These are phyloP conservation scores for Cinclus cinclus DNA, from an alignment of 2,113 vertebrate species.

Conservation along the genomic window DNA sequence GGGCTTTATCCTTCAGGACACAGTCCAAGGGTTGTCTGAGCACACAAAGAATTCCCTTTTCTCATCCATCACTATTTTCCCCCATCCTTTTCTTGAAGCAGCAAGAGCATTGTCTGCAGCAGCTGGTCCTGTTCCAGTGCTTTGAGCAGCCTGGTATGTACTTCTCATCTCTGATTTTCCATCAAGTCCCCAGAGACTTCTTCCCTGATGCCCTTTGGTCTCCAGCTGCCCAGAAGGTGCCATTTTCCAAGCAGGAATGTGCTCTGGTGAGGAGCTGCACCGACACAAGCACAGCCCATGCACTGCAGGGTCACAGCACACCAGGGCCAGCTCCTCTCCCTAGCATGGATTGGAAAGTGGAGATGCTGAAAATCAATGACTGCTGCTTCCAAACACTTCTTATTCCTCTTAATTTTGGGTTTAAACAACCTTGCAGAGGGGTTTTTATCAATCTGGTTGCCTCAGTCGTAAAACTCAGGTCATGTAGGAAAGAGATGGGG, in stretches of 20 bases:
- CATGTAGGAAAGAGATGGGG: neutral
- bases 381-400: neutral
- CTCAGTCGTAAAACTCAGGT: neutral
- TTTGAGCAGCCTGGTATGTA: neutral
- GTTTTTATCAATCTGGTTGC: neutral
- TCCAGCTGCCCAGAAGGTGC: neutral
- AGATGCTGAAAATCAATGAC: neutral
- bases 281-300: neutral
- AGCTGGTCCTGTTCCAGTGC: neutral
- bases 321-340: accelerated
- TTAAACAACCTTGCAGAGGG: neutral
- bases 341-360: neutral
- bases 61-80: neutral
- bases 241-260: accelerated
- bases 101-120: accelerated
- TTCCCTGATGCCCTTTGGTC: neutral
- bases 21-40: accelerated
- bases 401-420: neutral
- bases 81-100: neutral
- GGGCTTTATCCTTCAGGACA: neutral
- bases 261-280: neutral
- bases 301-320: neutral
- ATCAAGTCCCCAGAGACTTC: neutral
- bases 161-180: neutral
- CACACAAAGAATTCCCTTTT: neutral